Evolutionary conservation across 2,797 vertebrate genomes (phyloP), one percentile per base, ranked within the genome.

Genomic region (Salmo trutta): DNA sequence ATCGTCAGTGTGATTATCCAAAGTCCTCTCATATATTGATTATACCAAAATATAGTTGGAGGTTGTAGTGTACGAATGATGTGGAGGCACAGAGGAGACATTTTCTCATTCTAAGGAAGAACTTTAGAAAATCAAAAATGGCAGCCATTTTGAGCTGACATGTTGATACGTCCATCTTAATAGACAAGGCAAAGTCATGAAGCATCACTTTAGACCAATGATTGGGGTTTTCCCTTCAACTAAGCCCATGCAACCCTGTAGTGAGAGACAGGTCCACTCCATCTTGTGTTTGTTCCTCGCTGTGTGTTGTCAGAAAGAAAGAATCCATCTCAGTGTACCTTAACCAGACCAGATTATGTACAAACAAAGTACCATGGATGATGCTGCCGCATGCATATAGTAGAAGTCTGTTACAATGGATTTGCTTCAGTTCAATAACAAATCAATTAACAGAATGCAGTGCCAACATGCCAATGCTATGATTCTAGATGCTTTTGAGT

Each of bases 181-280:
- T 47, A 64, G 59, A 27, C 24, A 21, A 64, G 59, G 56, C 19
- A 64, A 71, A 4, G 41, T 71, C 21, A 8, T 5, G 15, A 68
- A 68, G 66, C 31, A 8, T 24, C 31, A n/a, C 14, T 24, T 15
- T 51, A 8, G 19, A 21, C 36, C 21, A 64, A 7, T 64, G 59
- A 24, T 14, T 71, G 66, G 75, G 74, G 84, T 79, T 87, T 78
- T 80, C 80, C 79, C 73, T 83, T 76, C 77, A 84, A 81, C 77
- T 62, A 52, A n/a, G 51, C 24, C 4, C 51, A 24, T 29, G n/a
- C 19, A 51, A 47, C 19, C 69, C n/a, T 71, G n/a, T 51, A 21
- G 85, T 24, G 75, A 83, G 81, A 82, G 83, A 84, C 51, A 72
- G 77, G 76, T 29, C 71, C 52, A 75, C 78, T 59, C 47, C 71